Evolutionary conservation across 2,888 invertebrate genomes (phyloP).

Genomic region (Urechis unicinctus): DNA sequence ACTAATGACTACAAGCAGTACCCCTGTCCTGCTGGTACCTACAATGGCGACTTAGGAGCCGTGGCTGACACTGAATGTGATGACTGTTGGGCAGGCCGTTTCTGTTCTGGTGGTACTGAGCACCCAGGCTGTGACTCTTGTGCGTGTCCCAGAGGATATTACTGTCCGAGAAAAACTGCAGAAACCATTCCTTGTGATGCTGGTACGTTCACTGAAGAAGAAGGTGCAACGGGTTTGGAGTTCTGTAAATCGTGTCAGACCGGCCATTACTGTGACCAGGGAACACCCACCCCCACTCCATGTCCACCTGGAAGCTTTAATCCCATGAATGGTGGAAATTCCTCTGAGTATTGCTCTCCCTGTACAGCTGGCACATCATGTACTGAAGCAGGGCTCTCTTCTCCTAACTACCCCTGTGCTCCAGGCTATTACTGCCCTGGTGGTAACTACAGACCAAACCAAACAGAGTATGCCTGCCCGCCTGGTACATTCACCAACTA

Average conservation of each 20-base stretch:
- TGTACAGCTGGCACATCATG: slow-evolving; percentile 40
- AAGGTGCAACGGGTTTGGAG: slow-evolving; percentile 28
- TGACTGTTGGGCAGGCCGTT: slow-evolving; percentile 37
- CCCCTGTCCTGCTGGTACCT: slow-evolving; percentile 31
- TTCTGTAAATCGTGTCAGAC: slow-evolving; percentile 31
- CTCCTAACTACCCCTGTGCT: slow-evolving; percentile 36
- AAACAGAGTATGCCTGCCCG: slow-evolving; percentile 40
- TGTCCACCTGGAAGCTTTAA: slow-evolving; percentile 42
- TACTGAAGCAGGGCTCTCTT: slow-evolving; percentile 30
- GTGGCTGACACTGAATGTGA: slow-evolving; percentile 28
- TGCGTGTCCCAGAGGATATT: slow-evolving; percentile 40
- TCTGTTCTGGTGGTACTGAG: slow-evolving; percentile 35
- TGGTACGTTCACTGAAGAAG: slow-evolving; percentile 41
- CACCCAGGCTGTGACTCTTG: slow-evolving; percentile 30
- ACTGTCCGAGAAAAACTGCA: slow-evolving; percentile 29
- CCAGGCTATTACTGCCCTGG: slow-evolving; percentile 45
- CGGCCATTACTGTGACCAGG: slow-evolving; percentile 26
- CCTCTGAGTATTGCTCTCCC: slow-evolving; percentile 24
- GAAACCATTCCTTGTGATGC: slow-evolving; percentile 32
- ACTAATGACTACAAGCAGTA: slow-evolving; percentile 32
- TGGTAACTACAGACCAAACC: slow-evolving; percentile 35
- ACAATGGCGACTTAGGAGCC: slow-evolving; percentile 23
- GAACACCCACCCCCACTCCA: slow-evolving; percentile 24
- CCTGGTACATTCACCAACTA: slow-evolving; percentile 40
- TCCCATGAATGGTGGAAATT: slow-evolving; percentile 22